Evolutionary conservation across 2,888 invertebrate species (phyloP).

Genomic region (Dryococelus australis): DNA sequence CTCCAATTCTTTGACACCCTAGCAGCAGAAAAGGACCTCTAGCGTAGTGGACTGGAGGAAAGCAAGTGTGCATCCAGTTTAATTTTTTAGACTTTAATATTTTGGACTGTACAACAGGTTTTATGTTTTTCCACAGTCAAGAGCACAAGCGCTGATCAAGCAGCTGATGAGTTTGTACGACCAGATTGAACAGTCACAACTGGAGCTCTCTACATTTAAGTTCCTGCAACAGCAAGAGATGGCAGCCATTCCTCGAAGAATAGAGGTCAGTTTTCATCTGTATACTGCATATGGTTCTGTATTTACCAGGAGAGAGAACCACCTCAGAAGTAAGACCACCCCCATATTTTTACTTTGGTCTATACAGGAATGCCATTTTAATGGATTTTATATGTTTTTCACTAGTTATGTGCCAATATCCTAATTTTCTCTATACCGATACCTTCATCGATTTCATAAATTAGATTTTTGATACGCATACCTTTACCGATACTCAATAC

Average conservation of each 20-base stretch:
- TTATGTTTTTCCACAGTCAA: conserved; percentile 36
- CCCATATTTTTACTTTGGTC: background rate
- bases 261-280: conserved; percentile 69
- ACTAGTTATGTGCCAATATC: too few relatives aligned
- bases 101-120: background rate
- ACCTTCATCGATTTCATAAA: too few relatives aligned
- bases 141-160: conserved; percentile 80
- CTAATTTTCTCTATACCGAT: too few relatives aligned
- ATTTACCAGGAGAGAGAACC: background rate
- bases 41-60: too few relatives aligned
- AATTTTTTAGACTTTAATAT: too few relatives aligned
- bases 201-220: conserved; percentile 91
- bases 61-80: too few relatives aligned
- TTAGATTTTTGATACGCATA: too few relatives aligned
- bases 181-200: conserved; percentile 87
- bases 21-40: too few relatives aligned
- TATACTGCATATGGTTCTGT: background rate
- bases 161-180: conserved; percentile 87
- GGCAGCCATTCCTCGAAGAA: conserved; percentile 86
- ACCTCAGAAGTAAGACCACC: background rate
- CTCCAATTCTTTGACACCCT: too few relatives aligned
- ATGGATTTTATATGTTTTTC: background rate
- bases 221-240: conserved; percentile 90
- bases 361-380: background rate
- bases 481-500: too few relatives aligned